Evolutionary conservation across 2,888 invertebrate species (phyloP), one percentile per base, ranked within the genome.

Genomic region (Tricholauxania praeusta): DNA sequence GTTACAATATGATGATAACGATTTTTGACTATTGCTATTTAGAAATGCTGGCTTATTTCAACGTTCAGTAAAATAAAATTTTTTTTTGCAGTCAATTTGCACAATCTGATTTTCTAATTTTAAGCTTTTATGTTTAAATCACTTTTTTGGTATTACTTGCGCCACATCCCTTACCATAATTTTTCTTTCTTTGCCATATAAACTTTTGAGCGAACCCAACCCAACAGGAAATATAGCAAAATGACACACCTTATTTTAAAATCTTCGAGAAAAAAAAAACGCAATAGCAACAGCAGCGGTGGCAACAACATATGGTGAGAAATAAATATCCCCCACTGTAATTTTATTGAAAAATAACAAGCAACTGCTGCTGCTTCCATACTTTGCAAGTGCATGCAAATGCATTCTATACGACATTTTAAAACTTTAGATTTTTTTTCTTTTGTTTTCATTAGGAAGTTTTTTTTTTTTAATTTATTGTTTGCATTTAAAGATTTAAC

Each of bases 341-440:
- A 17, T 32, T n/a, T 39, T n/a, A 10, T n/a, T 60, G 14, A 15
- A 17, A 17, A 22, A 15, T 19, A 22, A 51, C 60, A 5, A 49
- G 17, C 3, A 77, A 77, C 76, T 73, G 76, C 49, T 72, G 65
- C 57, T 72, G 6, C 64, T 51, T 15, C 57, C 32, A 28, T 48
- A 57, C 57, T 67, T 67, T 19, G 55, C 67, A 67, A 67, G 67
- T 67, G 55, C 67, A 55, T 67, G 67, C 57, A 67, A 67, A 67
- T 67, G 66, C 39, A 55, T 52, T 68, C 59, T 47, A 15, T 39
- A 10, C 39, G 39, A 39, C 47, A 62, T 47, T 47, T 62, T 32
- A 39, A 17, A 39, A 39, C 17, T 62, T 12, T 1, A n/a, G 5
- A 10, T 47, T 28, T 59, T 59, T 22, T 19, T 19, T 2, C 4